phyloP scores from a whole-genome alignment of 1,140 invertebrate genomes.

The Eciton burchellii region DNA sequence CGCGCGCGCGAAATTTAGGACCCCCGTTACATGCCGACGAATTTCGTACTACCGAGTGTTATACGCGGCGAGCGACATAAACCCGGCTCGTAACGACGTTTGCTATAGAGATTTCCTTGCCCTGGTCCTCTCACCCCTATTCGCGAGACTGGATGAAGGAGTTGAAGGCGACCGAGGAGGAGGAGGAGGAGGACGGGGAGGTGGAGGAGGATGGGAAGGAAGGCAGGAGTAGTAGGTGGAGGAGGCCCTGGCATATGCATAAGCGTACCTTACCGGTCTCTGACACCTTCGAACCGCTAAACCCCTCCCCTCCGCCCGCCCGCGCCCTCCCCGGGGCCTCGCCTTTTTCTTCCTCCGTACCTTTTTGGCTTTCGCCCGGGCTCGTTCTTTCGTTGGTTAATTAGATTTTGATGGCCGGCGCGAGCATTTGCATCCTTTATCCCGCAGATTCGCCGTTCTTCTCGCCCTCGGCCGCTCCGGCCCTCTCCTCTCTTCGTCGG shows the following conservation, averaged over 20 bases:
- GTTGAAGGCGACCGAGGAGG: constrained; percentile 53
- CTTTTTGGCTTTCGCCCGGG: constrained; percentile 74
- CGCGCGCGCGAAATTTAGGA: constrained; percentile 64
- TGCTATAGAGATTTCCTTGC: constrained; percentile 76
- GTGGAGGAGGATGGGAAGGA: not conserved
- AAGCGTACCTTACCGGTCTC: constrained; percentile 76
- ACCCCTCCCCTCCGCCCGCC: constrained; percentile 70
- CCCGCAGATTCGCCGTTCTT: constrained; percentile 71
- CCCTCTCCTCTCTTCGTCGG: constrained; percentile 39
- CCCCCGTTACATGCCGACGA: constrained; percentile 67
- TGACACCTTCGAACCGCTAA: constrained; percentile 81
- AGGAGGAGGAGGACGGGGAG: not conserved
- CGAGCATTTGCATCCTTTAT: constrained; percentile 84
- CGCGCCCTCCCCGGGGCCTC: constrained; percentile 54
- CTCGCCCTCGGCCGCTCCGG: constrained; percentile 53
- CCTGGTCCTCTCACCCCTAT: constrained; percentile 67
- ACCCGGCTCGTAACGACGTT: constrained; percentile 77
- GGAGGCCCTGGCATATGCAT: constrained; percentile 76
- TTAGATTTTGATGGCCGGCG: constrained; percentile 84
- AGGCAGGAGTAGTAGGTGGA: constrained; percentile 61
- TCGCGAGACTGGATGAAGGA: constrained; percentile 59
- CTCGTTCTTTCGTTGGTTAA: constrained; percentile 82
- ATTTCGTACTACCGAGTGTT: constrained; percentile 72
- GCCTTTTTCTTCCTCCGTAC: constrained; percentile 64
- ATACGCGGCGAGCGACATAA: constrained; percentile 78